These are phyloP conservation scores for Lutraria rhynchaena DNA, from an alignment of 1,140 invertebrate species.

Conservation along the genomic window DNA sequence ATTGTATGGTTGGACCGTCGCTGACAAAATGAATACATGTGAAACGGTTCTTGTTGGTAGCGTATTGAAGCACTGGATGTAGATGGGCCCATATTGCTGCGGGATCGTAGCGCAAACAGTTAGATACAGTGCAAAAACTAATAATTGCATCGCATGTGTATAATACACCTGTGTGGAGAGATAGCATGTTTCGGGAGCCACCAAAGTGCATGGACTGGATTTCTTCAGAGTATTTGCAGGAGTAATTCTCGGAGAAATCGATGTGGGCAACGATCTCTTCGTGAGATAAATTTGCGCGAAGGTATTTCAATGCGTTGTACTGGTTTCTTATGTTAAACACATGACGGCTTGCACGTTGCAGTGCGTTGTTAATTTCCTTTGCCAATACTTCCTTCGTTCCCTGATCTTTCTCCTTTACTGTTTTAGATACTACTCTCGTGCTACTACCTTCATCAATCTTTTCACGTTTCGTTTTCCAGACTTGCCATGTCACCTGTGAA, in stretches of 20 bases:
- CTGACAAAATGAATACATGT: conserved; percentile 63
- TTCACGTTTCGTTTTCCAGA: conserved; percentile 28
- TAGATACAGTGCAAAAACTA: conserved; percentile 62
- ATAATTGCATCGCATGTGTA: background rate
- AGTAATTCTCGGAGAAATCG: conserved; percentile 54
- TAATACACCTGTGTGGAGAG: conserved; percentile 12
- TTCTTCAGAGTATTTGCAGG: conserved; percentile 48
- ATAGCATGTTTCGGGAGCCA: background rate
- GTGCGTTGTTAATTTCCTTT: conserved; percentile 1
- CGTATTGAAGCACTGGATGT: conserved; percentile 60
- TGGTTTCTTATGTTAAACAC: background rate
- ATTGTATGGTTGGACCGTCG: conserved; percentile 71
- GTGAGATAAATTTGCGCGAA: background rate
- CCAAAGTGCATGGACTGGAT: conserved; percentile 19
- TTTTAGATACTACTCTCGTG: background rate
- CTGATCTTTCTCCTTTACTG: conserved; percentile 30
- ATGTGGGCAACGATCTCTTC: background rate
- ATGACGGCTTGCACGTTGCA: conserved; percentile 17
- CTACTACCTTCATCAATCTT: background rate
- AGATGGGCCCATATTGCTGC: conserved; percentile 67
- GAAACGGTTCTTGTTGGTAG: conserved; percentile 37
- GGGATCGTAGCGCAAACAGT: conserved; percentile 62
- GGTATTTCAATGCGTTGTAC: background rate
- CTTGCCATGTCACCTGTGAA: conserved; percentile 31
- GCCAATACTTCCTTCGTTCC: conserved; percentile 26